Conservation (phyloP, 2,797 vertebrate genomes). For the Centroberyx gerrardi region DNA sequence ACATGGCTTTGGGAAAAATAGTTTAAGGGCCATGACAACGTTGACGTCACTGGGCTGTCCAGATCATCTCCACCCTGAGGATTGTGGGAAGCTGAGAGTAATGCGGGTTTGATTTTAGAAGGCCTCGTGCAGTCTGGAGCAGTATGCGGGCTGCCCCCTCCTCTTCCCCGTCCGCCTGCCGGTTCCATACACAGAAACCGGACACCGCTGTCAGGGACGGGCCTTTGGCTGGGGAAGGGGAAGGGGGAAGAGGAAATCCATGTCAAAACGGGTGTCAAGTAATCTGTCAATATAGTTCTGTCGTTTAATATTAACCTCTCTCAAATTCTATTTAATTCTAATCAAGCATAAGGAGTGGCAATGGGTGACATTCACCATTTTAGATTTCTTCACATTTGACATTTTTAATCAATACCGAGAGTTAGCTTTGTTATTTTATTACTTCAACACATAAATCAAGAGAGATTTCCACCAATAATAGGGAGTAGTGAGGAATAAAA, state of each 20-base stretch:
- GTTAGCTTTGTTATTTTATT: not conserved
- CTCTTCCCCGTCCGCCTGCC: constrained; percentile 85
- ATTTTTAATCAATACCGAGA: not conserved
- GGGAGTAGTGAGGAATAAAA: not conserved
- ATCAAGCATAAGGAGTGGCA: not conserved
- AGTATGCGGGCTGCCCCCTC: constrained; percentile 84
- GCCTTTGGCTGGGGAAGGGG: constrained; percentile 93
- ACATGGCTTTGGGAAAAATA: constrained; percentile 93
- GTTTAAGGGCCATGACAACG: constrained; percentile 74
- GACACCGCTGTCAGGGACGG: constrained; percentile 93
- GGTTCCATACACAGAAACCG: constrained; percentile 84
- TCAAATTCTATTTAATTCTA: not conserved
- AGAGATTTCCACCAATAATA: not conserved
- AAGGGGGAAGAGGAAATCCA: constrained; percentile 60
- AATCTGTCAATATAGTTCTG: not conserved
- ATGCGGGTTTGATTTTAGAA: constrained; percentile 87
- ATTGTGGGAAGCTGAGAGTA: constrained; percentile 95
- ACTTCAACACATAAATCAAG: not conserved
- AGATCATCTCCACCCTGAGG: constrained; percentile 96
- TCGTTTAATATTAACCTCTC: not conserved
- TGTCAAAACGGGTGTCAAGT: not conserved
- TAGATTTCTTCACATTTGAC: too few species aligned
- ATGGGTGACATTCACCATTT: too few species aligned
- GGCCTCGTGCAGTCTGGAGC: constrained; percentile 94
- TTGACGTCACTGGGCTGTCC: constrained; percentile 90